These are phyloP conservation scores for Galemys pyrenaicus DNA, from an alignment of 2,113 vertebrate species.

Conservation along the genomic window DNA sequence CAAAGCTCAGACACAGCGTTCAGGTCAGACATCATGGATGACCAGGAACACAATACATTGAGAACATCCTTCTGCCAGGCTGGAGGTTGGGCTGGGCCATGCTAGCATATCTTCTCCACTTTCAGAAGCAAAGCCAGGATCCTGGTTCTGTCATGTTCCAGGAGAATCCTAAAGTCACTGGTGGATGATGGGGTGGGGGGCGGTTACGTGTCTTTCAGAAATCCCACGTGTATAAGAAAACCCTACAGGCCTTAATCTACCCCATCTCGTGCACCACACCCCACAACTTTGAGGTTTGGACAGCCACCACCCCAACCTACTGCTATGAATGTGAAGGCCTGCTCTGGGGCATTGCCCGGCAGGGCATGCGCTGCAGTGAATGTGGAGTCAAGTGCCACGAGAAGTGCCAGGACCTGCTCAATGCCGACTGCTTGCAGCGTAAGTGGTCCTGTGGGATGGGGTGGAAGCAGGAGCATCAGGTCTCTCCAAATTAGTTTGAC, in stretches of 20 bases:
- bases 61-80: neutral
- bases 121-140: neutral
- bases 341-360: conserved; percentile 97
- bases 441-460: conserved; percentile 80
- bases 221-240: conserved; percentile 98
- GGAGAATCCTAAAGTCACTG: neutral
- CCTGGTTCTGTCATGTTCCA: neutral
- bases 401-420: conserved; percentile 98
- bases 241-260: conserved; percentile 98
- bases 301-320: conserved; percentile 97
- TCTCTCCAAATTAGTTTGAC: neutral
- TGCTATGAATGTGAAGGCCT: conserved; percentile 99
- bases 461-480: neutral
- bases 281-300: conserved; percentile 98
- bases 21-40: neutral
- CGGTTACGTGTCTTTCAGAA: conserved; percentile 88
- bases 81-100: neutral
- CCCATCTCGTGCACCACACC: conserved; percentile 99
- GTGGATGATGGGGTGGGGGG: neutral
- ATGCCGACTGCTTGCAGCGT: conserved; percentile 98
- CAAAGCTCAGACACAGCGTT: conserved; percentile 2
- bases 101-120: neutral
- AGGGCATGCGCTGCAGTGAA: conserved; percentile 97
- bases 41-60: neutral
- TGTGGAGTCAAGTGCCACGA: conserved; percentile 99